Evolutionary conservation across 2,797 vertebrate genomes (phyloP), one percentile per base, ranked within the genome.

Genomic region (Melanotaenia boesemani): DNA sequence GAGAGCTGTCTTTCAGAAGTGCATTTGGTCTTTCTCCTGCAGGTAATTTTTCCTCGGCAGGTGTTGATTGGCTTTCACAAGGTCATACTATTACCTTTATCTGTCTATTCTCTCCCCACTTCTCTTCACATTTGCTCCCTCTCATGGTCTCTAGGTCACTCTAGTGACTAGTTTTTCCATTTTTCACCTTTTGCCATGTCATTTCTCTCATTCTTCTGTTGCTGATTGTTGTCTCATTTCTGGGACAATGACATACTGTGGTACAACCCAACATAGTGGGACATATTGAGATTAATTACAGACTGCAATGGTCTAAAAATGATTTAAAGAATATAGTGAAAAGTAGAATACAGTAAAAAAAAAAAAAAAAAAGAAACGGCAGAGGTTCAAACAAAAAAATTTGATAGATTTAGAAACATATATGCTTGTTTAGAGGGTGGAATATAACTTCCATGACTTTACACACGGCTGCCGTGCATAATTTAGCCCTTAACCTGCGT

Each of bases 1-100:
- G 58, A 83, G 57, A 67, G 67, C 76, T 36, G 37, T 67, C 22
- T 60, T 18, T 56, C 11, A 48, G 34, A 66, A 61, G 67, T 80
- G 76, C 77, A 86, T 86, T 69, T 72, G 58, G 50, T 76, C 77
- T 81, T 46, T 86, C 77, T 84, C 57, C 85, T 88, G 72, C 78
- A 87, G 91, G 84, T 92, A 65, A 87, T 93, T 92, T 85, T 90
- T 83, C 44, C 92, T 80, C 89, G 86, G 91, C 88, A 81, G 88
- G 90, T 85, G 87, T 92, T 88, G 84, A 86, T 79, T 90, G 78
- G 77, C 76, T 87, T 89, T 79, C 72, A 87, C 90, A 93, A 92
- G 91, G 90, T 90, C 91, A 89, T 77, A 84, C 85, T 76, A 84
- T 90, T 90, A 87, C 79, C 37, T 52, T 70, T 67, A 63, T 75